Evolutionary conservation across 2,888 invertebrate genomes (phyloP), one percentile per base, ranked within the genome.

Genomic region (Eristalis intricaria): DNA sequence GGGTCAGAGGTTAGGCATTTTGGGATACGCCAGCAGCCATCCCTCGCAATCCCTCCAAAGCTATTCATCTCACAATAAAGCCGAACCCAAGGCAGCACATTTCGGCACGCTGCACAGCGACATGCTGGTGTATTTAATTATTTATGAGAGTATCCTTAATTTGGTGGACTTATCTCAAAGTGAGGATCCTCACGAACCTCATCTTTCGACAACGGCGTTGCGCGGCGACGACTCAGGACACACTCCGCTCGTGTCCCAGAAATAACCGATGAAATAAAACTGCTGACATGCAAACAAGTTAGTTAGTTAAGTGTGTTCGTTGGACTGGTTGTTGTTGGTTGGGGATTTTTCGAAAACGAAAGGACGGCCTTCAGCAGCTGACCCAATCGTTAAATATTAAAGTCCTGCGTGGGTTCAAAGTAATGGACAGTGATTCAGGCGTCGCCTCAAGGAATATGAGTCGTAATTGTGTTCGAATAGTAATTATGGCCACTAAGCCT

Each of bases 1-100:
- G 66, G 78, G 74, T 86, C 78, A 83, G 78, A 70, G 74, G 61
- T 86, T 78, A 82, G 77, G 78, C 74, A 58, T 66, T 71, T 68
- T 43, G 71, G 63, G 69, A 81, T 68, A 56, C 68, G n/a, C 19
- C 50, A 60, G 56, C 56, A 64, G 13, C 43, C 29, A 70, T 56
- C 19, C 56, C 26, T 11, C 10, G 1, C 1, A 29, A 1, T 29
- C 22, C 15, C 26, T 61, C 61, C 61, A 22, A 50, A 61, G 23
- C 32, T 26, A 40, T 60, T 35, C n/a, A 38, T 70, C 64, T 64
- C 38, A 38, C 13, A 38, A 60, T 35, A 69, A 69, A 61, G 61
- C 32, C 19, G 23, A 32, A 38, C 22, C 19, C 26, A 35, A n/a
- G 43, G 61, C 29, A 65, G 71, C 69, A 56, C 63, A 50, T 61